Percentiles rank a stretch among this genome's conserved stretches.
Conservation (phyloP, 2,113 vertebrate species). For the Scolopax mira region DNA sequence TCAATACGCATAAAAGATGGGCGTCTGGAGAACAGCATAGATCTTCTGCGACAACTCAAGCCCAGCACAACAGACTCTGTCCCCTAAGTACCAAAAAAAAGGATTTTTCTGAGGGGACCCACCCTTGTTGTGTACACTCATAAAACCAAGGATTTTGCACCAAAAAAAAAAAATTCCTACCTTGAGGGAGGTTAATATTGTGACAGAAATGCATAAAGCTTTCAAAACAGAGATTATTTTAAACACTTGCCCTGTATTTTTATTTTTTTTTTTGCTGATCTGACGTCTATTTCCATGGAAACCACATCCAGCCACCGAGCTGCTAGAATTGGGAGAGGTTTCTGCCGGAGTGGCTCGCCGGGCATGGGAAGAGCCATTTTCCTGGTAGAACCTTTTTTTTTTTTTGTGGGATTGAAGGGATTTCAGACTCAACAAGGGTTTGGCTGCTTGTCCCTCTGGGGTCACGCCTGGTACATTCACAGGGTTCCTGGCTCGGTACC, state of each 20-base stretch:
- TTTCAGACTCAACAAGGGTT: neutral
- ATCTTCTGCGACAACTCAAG: neutral
- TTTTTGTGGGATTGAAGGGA: neutral
- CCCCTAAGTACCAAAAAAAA: neutral
- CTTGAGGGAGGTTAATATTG: conserved; percentile 70
- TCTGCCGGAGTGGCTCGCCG: neutral
- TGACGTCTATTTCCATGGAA: conserved; percentile 82
- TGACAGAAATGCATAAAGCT: conserved; percentile 69
- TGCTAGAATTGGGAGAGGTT: conserved; percentile 66
- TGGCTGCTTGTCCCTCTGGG: neutral
- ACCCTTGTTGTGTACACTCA: neutral
- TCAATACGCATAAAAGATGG: neutral
- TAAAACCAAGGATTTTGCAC: neutral
- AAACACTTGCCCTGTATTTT: conserved; percentile 54
- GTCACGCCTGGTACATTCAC: rapidly evolving
- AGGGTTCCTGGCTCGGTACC: neutral
- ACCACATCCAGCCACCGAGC: conserved; percentile 69
- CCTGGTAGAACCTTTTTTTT: neutral
- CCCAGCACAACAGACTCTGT: neutral
- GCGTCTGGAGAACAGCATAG: neutral
- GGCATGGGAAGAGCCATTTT: conserved; percentile 29
- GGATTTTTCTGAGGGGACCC: neutral
- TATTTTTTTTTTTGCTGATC: conserved; percentile 53
- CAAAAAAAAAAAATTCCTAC: conserved; percentile 24
- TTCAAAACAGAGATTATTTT: conserved; percentile 79